These are phyloP conservation scores for Temnothorax longispinosus DNA, from an alignment of 1,140 invertebrate species.

Conservation along the genomic window DNA sequence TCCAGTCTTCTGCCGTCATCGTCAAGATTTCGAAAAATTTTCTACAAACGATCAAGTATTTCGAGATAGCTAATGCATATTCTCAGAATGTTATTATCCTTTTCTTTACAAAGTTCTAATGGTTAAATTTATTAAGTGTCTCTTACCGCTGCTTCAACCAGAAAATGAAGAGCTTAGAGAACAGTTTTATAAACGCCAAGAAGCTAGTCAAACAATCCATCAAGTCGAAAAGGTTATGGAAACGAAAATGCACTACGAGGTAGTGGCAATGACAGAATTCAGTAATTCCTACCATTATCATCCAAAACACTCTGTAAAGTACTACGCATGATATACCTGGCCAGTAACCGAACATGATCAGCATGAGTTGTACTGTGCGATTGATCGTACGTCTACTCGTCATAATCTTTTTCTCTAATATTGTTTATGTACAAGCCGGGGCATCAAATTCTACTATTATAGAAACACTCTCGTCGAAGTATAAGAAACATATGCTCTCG, in stretches of 20 bases:
- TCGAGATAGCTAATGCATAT: background rate
- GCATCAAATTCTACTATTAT: no score
- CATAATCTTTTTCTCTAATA: constrained; percentile 11
- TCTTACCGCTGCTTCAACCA: constrained; percentile 47
- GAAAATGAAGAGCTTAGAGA: constrained; percentile 37
- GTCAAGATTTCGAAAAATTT: constrained; percentile 32
- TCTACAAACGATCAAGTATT: constrained; percentile 2
- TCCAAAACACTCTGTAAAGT: constrained; percentile 47
- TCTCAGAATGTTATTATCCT: background rate
- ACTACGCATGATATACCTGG: constrained; percentile 24
- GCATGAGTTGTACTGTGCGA: constrained; percentile 26
- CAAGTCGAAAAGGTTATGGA: constrained; percentile 30
- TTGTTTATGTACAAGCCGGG: background rate
- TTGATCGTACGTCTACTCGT: constrained; percentile 37
- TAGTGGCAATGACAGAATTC: constrained; percentile 25
- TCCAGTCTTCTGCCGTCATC: background rate
- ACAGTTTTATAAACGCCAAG: constrained; percentile 24
- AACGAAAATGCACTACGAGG: constrained; percentile 24
- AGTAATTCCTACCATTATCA: constrained; percentile 18
- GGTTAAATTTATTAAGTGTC: background rate
- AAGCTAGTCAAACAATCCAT: constrained; percentile 52
- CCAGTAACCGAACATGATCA: constrained; percentile 47
- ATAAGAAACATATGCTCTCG: background rate
- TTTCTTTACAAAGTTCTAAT: background rate
- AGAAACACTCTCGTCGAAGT: background rate